Percentiles rank a stretch among this genome's conserved stretches.
Conservation (phyloP, 2,888 invertebrate genomes). For the Cyclophora punctaria region DNA sequence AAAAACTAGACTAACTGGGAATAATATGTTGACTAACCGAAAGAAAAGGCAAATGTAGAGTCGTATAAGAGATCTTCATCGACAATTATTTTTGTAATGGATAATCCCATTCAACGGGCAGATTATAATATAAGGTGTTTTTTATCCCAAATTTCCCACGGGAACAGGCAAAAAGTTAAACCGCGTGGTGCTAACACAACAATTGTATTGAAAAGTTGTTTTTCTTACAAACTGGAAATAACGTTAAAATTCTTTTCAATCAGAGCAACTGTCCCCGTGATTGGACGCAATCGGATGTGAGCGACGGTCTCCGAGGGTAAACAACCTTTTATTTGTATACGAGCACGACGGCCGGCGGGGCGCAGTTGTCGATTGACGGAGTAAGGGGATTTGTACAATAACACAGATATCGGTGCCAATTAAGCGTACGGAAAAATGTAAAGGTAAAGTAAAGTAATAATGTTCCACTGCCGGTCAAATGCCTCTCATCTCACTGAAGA, state of each 20-base stretch:
- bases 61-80: too few relatives aligned
- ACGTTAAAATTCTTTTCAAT: slow-evolving; percentile 26
- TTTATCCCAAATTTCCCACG: not conserved
- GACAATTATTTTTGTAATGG: too few relatives aligned
- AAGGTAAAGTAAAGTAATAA: too few relatives aligned
- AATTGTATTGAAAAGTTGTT: not conserved
- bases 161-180: too few relatives aligned
- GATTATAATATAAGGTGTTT: not conserved
- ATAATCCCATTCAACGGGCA: too few relatives aligned
- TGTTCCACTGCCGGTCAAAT: too few relatives aligned
- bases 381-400: not conserved
- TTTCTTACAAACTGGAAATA: not conserved
- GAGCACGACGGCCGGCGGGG: not conserved
- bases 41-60: too few relatives aligned
- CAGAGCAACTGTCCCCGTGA: slow-evolving; percentile 31
- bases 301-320: slow-evolving; percentile 13
- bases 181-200: not conserved
- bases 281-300: slow-evolving; percentile 31
- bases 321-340: slow-evolving; percentile 22
- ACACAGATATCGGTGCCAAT: too few relatives aligned
- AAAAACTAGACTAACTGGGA: too few relatives aligned
- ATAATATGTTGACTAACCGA: too few relatives aligned
- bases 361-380: not conserved
- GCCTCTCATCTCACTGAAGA: too few relatives aligned
- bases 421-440: too few relatives aligned